Evolutionary conservation across 2,797 vertebrate genomes (phyloP).

Genomic region (Rousettus madagascariensis): DNA sequence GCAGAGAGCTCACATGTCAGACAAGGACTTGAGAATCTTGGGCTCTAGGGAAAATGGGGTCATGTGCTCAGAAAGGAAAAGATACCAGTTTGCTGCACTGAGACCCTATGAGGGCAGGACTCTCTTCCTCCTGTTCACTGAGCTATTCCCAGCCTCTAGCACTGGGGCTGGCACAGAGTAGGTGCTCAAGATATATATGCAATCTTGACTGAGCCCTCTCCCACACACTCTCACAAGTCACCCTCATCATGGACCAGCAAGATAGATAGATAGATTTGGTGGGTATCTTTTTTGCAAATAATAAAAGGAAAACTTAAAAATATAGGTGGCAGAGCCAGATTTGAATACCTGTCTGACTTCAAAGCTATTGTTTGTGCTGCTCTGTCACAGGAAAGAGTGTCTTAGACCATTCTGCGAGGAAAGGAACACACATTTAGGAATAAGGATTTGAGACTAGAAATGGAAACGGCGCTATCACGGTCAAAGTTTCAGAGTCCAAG

Average conservation of each 20-base stretch:
- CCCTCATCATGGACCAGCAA: rapidly evolving
- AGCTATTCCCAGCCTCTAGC: neutral
- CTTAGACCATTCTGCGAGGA: neutral
- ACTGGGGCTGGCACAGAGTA: neutral
- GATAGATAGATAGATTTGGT: neutral
- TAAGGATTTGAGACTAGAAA: neutral
- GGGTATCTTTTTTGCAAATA: neutral
- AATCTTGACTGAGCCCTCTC: neutral
- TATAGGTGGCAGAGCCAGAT: too few species aligned
- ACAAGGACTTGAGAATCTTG: neutral
- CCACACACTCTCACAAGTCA: neutral
- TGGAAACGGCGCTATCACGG: neutral
- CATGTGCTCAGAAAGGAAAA: too few species aligned
- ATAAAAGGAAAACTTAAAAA: neutral
- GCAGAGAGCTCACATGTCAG: neutral
- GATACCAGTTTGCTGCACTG: rapidly evolving
- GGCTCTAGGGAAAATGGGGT: neutral
- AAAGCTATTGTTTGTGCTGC: too few species aligned
- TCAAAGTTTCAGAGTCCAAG: too few species aligned
- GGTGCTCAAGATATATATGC: neutral
- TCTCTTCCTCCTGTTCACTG: neutral
- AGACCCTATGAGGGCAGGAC: neutral
- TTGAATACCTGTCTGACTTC: neutral
- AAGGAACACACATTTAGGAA: neutral
- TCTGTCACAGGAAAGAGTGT: neutral